Evolutionary conservation across 2,888 invertebrate species (phyloP).

Genomic region (Clusia tigrina): DNA sequence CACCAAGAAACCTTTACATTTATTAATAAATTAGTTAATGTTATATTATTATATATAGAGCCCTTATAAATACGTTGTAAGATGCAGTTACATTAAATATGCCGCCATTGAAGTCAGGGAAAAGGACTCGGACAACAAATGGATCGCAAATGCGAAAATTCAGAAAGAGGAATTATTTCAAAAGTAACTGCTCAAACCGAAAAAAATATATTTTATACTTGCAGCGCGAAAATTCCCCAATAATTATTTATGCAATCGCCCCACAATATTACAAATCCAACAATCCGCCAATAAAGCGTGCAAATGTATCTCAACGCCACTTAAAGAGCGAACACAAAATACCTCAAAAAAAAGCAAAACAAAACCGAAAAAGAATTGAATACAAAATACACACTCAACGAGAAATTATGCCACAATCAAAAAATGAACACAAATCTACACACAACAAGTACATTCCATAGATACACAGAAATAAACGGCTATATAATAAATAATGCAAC

Average conservation of each 20-base stretch:
- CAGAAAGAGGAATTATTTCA: too few species aligned
- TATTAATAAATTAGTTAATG: too few species aligned
- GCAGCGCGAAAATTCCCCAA: constrained; percentile 1
- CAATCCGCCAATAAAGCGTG: neutral
- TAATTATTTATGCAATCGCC: constrained; percentile 4
- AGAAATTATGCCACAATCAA: constrained; percentile 58
- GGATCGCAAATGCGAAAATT: too few species aligned
- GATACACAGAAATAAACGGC: constrained; percentile 58
- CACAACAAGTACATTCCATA: constrained; percentile 50
- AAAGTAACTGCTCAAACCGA: too few species aligned
- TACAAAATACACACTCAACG: constrained; percentile 24
- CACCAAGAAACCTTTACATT: too few species aligned
- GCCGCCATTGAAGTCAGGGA: too few species aligned
- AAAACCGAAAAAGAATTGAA: neutral
- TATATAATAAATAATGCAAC: constrained; percentile 53
- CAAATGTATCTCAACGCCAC: too few species aligned
- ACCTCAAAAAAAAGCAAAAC: constrained; percentile 4
- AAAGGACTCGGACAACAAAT: too few species aligned
- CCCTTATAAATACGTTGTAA: too few species aligned
- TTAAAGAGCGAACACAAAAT: constrained; percentile 6
- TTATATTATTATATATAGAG: too few species aligned
- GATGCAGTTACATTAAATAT: too few species aligned
- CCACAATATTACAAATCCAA: neutral
- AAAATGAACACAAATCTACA: constrained; percentile 12
- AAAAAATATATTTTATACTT: too few species aligned